Evolutionary conservation across 2,797 vertebrate genomes (phyloP).

Genomic region (Coracias cyanogaster): DNA sequence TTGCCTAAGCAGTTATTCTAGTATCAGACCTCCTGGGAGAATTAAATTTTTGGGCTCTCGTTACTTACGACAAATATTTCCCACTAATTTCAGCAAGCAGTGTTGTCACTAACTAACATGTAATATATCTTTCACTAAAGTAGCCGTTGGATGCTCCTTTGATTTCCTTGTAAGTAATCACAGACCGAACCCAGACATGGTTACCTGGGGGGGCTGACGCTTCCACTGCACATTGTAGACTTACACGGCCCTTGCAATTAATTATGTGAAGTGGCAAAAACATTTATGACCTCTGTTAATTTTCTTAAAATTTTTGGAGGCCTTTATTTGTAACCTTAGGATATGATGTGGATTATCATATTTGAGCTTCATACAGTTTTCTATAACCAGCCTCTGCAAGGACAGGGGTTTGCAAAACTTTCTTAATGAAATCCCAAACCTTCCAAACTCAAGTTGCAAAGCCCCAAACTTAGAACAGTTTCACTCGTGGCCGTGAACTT

Average conservation of each 20-base stretch:
- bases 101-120: slow-evolving; percentile 74
- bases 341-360: background rate
- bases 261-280: slow-evolving; percentile 15
- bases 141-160: slow-evolving; percentile 39
- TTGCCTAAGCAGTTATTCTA: slow-evolving; percentile 74
- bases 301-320: background rate
- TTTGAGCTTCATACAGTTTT: background rate
- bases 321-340: slow-evolving; percentile 22
- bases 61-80: slow-evolving; percentile 73
- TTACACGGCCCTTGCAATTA: background rate
- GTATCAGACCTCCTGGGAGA: slow-evolving; percentile 73
- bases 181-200: background rate
- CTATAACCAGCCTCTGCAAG: background rate
- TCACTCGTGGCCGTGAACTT: slow-evolving; percentile 3
- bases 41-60: slow-evolving; percentile 62
- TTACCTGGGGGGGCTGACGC: background rate
- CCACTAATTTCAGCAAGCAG: slow-evolving; percentile 70
- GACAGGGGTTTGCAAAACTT: background rate
- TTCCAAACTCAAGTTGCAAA: slow-evolving; percentile 33
- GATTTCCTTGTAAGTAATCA: slow-evolving; percentile 46
- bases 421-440: background rate
- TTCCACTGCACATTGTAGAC: background rate
- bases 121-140: slow-evolving; percentile 70
- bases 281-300: background rate
- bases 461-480: background rate